phyloP scores from a whole-genome alignment of 2,888 invertebrate genomes.

The Coleophora flavipennella region DNA sequence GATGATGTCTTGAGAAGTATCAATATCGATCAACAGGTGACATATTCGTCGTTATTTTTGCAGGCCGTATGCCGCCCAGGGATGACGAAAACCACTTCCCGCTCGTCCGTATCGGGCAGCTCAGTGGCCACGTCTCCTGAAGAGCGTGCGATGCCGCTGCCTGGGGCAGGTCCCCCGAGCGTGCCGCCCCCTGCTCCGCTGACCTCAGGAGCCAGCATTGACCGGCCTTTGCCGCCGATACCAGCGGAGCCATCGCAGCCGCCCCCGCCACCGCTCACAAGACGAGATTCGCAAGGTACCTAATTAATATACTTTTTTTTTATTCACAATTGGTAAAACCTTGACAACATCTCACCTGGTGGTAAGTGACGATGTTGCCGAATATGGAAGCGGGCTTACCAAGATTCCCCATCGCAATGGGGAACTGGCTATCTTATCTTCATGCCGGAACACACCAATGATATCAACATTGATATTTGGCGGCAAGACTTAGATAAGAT shows the following conservation, averaged over 20 bases:
- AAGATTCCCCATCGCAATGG: too few species aligned
- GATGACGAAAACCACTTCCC: slow-evolving; percentile 51
- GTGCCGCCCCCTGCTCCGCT: slow-evolving; percentile 57
- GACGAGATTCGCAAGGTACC: slow-evolving; percentile 81
- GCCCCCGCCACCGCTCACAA: slow-evolving; percentile 60
- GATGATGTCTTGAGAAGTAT: neutral
- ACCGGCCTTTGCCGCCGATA: slow-evolving; percentile 74
- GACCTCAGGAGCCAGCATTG: slow-evolving; percentile 56
- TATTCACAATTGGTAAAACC: too few species aligned
- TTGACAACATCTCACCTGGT: too few species aligned
- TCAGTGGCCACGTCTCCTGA: slow-evolving; percentile 62
- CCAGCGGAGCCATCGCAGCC: slow-evolving; percentile 69
- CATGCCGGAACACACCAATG: too few species aligned
- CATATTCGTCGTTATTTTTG: slow-evolving; percentile 12
- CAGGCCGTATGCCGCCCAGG: slow-evolving; percentile 64
- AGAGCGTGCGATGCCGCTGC: slow-evolving; percentile 37
- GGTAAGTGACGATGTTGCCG: too few species aligned
- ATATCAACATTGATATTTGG: too few species aligned
- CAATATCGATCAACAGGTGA: too few species aligned
- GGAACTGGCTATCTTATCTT: too few species aligned
- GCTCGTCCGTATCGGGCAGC: slow-evolving; percentile 65
- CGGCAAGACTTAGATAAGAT: too few species aligned
- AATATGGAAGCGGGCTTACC: too few species aligned
- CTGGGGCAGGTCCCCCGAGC: slow-evolving; percentile 46
- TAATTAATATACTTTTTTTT: too few species aligned